Evolutionary conservation across 37 sponge, comb jelly and placozoan species (phyloP), one percentile per base, ranked within the genome.

Genomic region (Cliona cf. orientalis): DNA sequence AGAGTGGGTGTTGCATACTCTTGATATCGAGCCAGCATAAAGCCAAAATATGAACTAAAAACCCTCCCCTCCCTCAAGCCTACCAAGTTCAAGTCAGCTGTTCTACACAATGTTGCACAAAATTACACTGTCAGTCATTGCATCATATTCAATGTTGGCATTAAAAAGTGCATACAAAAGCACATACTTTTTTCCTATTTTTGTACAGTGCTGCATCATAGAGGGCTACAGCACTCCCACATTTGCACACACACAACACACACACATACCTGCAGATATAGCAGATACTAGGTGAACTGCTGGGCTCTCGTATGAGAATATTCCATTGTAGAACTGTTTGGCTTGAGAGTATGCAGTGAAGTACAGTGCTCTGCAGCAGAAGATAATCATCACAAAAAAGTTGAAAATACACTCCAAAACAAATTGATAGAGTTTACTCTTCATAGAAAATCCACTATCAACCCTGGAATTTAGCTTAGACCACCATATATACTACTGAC

Each of bases 261-360:
- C 17, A 34, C 21, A 69, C 72, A 28, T 44, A 74, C 98, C 98
- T 56, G 84, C 87, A 44, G 80, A 45, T 22, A 84, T 32, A 11
- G 95, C 95, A 1, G 95, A 82, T 5, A 38, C 33, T 36, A 94
- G 40, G 62, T 94, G 95, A 5, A 90, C 91, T 12, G 33, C 31
- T 23, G 79, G 64, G 36, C 83, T 75, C 60, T 94, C 71, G 60
- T 87, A 80, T 0, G 66, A 63, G 41, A 90, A 66, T 0, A 89
- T 32, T 12, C 38, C 23, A 46, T 85, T 89, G 69, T 73, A 93
- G 38, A 65, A 37, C 57, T 81, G 80, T 67, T 96, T 96, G 2
- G 82, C 83, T 26, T 85, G 75, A 12, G 83, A 72, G 71, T 96
- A 96, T 1, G 91, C 46, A n/a, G 81, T 66, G 70, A 96, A 96